Evolutionary conservation across 1,140 invertebrate species (phyloP), one percentile per base, ranked within the genome.

Genomic region (Gonioctena quinquepunctata): DNA sequence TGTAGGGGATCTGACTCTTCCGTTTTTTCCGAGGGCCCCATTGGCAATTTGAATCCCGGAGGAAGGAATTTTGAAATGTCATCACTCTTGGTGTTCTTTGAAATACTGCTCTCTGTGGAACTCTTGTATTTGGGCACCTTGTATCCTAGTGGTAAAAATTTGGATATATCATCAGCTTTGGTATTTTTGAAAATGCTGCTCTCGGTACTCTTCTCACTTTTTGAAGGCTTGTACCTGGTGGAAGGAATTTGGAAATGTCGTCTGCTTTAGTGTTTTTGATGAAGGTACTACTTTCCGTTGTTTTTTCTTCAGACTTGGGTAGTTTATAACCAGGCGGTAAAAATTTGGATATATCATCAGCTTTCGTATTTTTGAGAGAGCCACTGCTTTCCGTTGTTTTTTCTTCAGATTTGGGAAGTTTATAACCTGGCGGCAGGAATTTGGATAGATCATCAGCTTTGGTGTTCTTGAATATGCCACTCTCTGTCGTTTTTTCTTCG

Each of bases 81-180:
- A 22, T 70, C 69, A 33, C 27, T 28, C 60, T 66, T 70, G 1
- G 69, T 60, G 8, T 66, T 59, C 28, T 66, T 63, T 8, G 65
- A 61, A 19, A 70, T 72, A 16, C 49, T 48, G 11, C 48, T 74
- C 76, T 26, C 68, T 54, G 60, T 81, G 72, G 69, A 83, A 69
- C 71, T 82, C 76, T 26, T 75, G 5, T 18, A 22, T 42, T 42
- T 65, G 74, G 54, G 66, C 76, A 71, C 8, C 33, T 74, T 77
- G 54, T 81, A 90, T 71, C 87, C 88, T 22, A 87, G 87, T 1
- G 89, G 89, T 69, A 91, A 77, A n/a, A 91, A 83, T n/a, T 86
- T 80, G 49, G 86, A 84, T 61, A 91, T 84, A 68, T 92, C 89
- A 2, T 87, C 82, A 78, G 49, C 49, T 68, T 72, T 72, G 7